These are phyloP conservation scores for Betta splendens DNA, from an alignment of 2,797 vertebrate species.

Conservation along the genomic window DNA sequence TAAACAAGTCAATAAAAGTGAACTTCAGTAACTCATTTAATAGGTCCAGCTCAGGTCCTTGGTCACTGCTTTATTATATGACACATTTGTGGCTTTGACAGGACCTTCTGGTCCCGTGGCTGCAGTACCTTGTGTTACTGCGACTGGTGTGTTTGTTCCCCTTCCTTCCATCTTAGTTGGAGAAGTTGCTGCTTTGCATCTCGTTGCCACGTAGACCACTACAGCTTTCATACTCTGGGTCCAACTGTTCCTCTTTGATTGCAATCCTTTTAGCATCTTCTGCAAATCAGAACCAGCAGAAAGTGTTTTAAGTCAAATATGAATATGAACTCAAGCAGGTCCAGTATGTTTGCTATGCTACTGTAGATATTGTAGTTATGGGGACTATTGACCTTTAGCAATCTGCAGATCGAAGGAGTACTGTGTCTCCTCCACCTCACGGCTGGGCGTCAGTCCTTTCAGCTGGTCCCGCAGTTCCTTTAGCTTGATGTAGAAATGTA, in stretches of 20 bases:
- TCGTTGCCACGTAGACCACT: slow-evolving; percentile 75
- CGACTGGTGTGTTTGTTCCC: slow-evolving; percentile 28
- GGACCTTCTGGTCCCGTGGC: too few relatives aligned
- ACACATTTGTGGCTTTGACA: too few relatives aligned
- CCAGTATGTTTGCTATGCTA: too few relatives aligned
- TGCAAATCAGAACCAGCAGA: slow-evolving; percentile 60
- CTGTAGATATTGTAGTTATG: too few relatives aligned
- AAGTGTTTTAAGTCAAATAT: neutral
- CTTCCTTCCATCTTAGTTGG: slow-evolving; percentile 47
- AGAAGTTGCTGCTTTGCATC: slow-evolving; percentile 63
- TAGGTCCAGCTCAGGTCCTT: too few relatives aligned
- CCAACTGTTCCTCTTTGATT: slow-evolving; percentile 96
- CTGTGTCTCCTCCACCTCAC: slow-evolving; percentile 83
- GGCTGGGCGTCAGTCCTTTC: slow-evolving; percentile 77
- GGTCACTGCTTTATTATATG: too few relatives aligned
- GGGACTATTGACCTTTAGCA: slow-evolving; percentile 87
- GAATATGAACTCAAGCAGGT: neutral
- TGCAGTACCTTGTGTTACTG: slow-evolving; percentile 48
- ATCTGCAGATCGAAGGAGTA: slow-evolving; percentile 91
- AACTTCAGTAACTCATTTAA: too few relatives aligned
- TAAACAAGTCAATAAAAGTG: too few relatives aligned
- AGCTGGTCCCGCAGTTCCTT: slow-evolving; percentile 93
- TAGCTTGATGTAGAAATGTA: slow-evolving; percentile 98
- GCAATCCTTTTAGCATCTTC: slow-evolving; percentile 95
- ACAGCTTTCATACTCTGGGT: slow-evolving; percentile 93